Conservation (phyloP, 2,797 vertebrate species). For the Crypturellus tataupa region DNA sequence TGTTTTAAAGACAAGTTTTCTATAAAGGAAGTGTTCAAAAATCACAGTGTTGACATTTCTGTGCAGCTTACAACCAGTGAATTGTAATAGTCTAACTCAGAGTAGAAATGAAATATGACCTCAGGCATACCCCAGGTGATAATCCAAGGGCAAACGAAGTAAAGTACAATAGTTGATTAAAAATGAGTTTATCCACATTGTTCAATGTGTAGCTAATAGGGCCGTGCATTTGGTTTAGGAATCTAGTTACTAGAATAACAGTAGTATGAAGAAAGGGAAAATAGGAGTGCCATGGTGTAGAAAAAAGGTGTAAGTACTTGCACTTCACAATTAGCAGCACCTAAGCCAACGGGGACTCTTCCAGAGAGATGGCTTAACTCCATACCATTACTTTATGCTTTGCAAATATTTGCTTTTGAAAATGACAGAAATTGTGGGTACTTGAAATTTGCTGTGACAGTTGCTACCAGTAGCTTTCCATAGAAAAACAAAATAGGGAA, state of each 20-base stretch:
- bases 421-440: constrained; percentile 59
- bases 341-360: constrained; percentile 24
- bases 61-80: not conserved
- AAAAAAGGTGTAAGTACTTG: constrained; percentile 14
- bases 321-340: not conserved
- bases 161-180: not conserved
- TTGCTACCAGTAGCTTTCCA: constrained; percentile 64
- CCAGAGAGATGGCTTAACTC: constrained; percentile 53
- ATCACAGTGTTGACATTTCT: not conserved
- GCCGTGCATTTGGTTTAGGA: not conserved
- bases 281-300: not conserved
- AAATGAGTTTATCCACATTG: not conserved
- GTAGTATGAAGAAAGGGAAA: not conserved
- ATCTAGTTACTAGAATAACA: not conserved
- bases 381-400: constrained; percentile 41
- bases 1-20: not conserved
- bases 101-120: not conserved
- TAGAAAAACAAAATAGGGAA: constrained; percentile 9
- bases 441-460: constrained; percentile 59
- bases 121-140: not conserved
- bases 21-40: not conserved
- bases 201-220: not conserved
- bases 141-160: not conserved
- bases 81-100: not conserved
- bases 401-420: constrained; percentile 69